Percentiles rank a stretch among this genome's conserved stretches.
phyloP scores from a whole-genome alignment of 2,113 vertebrate species.

The Centropus bengalensis region DNA sequence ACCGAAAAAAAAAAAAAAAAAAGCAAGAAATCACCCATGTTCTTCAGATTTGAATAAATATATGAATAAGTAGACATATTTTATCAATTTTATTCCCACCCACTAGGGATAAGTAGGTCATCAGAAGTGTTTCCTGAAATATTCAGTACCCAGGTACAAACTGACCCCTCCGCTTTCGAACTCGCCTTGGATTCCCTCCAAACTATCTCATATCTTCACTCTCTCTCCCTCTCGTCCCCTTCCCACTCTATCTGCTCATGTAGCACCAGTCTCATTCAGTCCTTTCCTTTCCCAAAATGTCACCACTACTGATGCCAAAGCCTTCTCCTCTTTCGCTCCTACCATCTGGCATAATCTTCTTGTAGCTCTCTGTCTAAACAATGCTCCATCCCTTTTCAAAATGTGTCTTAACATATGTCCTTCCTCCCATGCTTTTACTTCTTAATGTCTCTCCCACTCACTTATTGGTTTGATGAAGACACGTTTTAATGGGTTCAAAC shows the following conservation, averaged over 20 bases:
- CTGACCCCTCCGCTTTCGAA: conserved; percentile 36
- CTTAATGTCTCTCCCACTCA: conserved; percentile 69
- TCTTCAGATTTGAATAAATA: conserved; percentile 32
- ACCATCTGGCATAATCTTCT: conserved; percentile 64
- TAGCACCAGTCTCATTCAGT: conserved; percentile 55
- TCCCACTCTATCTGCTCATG: conserved; percentile 62
- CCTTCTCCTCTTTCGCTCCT: conserved; percentile 71
- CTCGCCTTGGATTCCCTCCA: conserved; percentile 48
- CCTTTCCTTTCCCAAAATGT: conserved; percentile 64
- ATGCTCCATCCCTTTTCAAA: conserved; percentile 65
- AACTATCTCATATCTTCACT: conserved; percentile 34
- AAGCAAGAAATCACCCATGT: not conserved
- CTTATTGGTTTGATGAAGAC: conserved; percentile 66
- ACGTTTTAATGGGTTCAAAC: conserved; percentile 62
- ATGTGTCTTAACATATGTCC: conserved; percentile 72
- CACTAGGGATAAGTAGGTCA: not conserved
- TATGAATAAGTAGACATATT: conserved; percentile 34
- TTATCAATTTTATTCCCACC: conserved; percentile 13
- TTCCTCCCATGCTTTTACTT: conserved; percentile 69
- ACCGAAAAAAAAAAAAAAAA: not conserved
- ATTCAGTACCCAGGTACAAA: conserved; percentile 52
- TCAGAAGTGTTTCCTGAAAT: conserved; percentile 31
- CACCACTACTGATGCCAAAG: conserved; percentile 68
- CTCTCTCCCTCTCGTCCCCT: conserved; percentile 13
- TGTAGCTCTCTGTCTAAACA: conserved; percentile 65